Base-by-base conservation (phyloP, 2,113 vertebrate genomes). In the Notiomystis cincta region DNA sequence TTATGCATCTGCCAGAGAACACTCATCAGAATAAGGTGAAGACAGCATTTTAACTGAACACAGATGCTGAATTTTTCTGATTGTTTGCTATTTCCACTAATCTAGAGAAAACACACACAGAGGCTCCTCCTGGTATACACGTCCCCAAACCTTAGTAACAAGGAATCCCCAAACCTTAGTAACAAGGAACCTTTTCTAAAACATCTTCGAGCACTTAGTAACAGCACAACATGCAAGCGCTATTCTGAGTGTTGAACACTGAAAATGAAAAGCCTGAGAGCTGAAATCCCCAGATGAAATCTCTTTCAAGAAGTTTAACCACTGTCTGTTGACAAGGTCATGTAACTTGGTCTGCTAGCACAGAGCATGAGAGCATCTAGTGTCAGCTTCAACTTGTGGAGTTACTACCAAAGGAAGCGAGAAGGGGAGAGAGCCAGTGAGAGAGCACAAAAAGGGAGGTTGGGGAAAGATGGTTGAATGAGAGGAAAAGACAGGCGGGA, bases 1-100 rank as follows among this genome's bases (percentile, higher is more conserved):
- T 44, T 64, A 15, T 0, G 0, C 42, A 37, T 61, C 60, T 92
- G 82, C 80, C 5, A 13, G 80, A 82, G 56, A 70, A 81, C 76
- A 71, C 73, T 93, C 30, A 2, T 72, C 48, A 86, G 44, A 17
- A 35, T 67, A 60, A 85, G 40, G 73, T 65, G 64, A 73, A 96
- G 90, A 95, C 60, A 87, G 76, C n/a, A 62, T 95, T 86, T 67
- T 94, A 81, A 94, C 47, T 38, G n/a, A 88, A 86, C 37, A 42
- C 80, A 77, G 60, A 64, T 92, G 89, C 77, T 2, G 7, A 75
- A 33, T 64, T 75, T 77, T 95, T 77, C 60, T 80, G 2, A 64
- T 78, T 89, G 57, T 89, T 77, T 90, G 64, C 84, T 89, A 3
- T 87, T 90, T 78, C 75, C 85, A 64, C 64, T 83, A 38, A 70